A percentile compares a stretch with the other conserved stretches of the same genome.
phyloP scores from a whole-genome alignment of 2,888 invertebrate genomes.

The Geotrupes spiniger region DNA sequence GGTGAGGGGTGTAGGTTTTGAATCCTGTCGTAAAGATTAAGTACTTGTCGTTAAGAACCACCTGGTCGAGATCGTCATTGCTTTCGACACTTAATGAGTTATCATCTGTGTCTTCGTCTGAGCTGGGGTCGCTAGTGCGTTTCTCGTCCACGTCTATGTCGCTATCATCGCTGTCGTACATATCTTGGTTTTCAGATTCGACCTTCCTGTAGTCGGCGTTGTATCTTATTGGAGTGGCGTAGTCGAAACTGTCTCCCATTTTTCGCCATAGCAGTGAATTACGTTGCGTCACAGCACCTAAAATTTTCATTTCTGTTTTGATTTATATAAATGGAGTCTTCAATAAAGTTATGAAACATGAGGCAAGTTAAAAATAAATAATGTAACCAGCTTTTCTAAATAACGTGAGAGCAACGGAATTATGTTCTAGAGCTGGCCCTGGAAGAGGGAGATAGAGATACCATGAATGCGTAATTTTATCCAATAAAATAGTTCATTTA shows the following conservation, averaged over 20 bases:
- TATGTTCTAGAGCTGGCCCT: too few relatives aligned
- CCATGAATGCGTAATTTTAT: too few relatives aligned
- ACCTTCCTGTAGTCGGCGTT: conserved; percentile 61
- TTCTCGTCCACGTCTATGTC: conserved; percentile 27
- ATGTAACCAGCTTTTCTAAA: too few relatives aligned
- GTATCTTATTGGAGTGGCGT: conserved; percentile 60
- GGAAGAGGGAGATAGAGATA: too few relatives aligned
- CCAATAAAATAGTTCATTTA: too few relatives aligned
- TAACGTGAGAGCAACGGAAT: too few relatives aligned
- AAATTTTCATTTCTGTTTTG: background rate
- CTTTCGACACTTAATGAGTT: conserved; percentile 33
- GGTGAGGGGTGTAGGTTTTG: conserved; percentile 81
- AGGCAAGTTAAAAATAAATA: background rate
- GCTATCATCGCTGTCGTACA: conserved; percentile 41
- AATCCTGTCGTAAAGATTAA: conserved; percentile 82
- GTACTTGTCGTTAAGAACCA: conserved; percentile 63
- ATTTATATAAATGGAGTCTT: background rate
- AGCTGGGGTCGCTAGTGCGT: conserved; percentile 10
- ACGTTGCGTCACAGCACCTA: conserved; percentile 14
- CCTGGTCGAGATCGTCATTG: conserved; percentile 48
- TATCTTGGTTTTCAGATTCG: conserved; percentile 43
- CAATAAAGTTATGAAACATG: background rate
- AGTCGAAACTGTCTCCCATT: conserved; percentile 49
- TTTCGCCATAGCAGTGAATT: conserved; percentile 19
- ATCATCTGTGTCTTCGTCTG: conserved; percentile 34